Evolutionary conservation across 1,140 invertebrate species (phyloP), one percentile per base, ranked within the genome.

Genomic region (Pogonomyrmex barbatus): DNA sequence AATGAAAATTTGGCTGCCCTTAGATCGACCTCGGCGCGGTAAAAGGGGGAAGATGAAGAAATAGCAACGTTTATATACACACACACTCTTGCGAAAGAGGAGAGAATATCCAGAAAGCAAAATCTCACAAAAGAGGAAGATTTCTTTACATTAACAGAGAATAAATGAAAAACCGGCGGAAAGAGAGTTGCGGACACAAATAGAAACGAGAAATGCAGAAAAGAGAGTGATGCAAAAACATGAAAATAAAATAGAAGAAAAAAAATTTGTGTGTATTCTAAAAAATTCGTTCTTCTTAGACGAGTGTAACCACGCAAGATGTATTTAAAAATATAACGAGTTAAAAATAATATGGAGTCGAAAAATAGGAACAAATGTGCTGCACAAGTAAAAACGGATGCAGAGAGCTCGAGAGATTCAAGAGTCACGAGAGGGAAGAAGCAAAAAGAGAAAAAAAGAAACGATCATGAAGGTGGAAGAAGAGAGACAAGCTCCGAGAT

Each of bases 1-100:
- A 84, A 47, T 77, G 65, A 83, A 87, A 91, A 91, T 91, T 92
- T 93, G 90, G 88, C 88, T 89, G 83, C 67, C 88, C 87, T 90
- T 89, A 71, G 83, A 70, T 75, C 88, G 91, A 90, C 90, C 92
- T 91, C 85, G 56, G 60, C 42, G 65, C 33, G 60, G 24, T 9
- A 42, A 67, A 73, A 39, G 6, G 4, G 5, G 10, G 39, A 54
- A 17, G 12, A 71, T 33, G 36, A 86, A 30, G 54, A 82, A 71
- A 83, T 77, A 86, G 63, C 14, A 24, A 78, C 6, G 67, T 9
- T 24, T 24, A 45, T 10, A 30, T 8, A 42, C 62, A 60, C 36
- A 42, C 62, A 60, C 36, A 42, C 10, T 10, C 33, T 54, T 58
- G 0, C 17, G 30, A 47, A 47, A 70, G 9, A 63, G 5, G 12